A percentile compares a stretch with the other conserved stretches of the same genome.
Conservation (phyloP, 2,797 vertebrate genomes). For the Brachyalestes nurse region DNA sequence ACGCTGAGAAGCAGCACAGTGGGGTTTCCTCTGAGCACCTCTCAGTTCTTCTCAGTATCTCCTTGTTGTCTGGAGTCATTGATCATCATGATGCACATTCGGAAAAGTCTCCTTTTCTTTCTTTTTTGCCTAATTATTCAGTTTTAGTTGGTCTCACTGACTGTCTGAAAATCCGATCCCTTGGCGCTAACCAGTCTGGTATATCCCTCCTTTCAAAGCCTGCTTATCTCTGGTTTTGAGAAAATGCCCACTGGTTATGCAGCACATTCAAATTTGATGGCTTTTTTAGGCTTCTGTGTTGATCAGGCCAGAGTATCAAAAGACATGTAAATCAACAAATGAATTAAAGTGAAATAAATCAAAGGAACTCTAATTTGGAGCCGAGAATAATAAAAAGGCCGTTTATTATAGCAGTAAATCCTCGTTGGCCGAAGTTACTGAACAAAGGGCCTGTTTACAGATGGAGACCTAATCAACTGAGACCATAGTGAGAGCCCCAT, state of each 20-base stretch:
- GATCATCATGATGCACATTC: neutral
- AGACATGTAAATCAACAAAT: neutral
- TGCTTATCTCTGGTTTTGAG: neutral
- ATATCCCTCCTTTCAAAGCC: neutral
- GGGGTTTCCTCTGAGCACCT: neutral
- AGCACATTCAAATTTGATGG: neutral
- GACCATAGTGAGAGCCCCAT: slow-evolving; percentile 31
- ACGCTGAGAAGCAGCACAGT: neutral
- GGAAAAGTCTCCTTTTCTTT: neutral
- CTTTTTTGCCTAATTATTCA: neutral
- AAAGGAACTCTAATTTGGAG: slow-evolving; percentile 31
- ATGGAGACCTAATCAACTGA: slow-evolving; percentile 29
- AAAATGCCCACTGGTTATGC: neutral
- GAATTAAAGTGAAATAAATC: slow-evolving; percentile 30
- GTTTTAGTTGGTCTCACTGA: no score
- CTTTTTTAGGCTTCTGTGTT: neutral
- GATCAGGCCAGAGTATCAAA: neutral
- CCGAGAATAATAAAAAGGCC: slow-evolving; percentile 16
- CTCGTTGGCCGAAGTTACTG: slow-evolving; percentile 5
- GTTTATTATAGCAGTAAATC: slow-evolving; percentile 31
- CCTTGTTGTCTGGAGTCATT: neutral
- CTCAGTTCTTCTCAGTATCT: neutral
- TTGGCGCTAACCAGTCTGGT: no score
- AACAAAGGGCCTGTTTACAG: slow-evolving; percentile 12
- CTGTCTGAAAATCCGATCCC: no score